A percentile compares a stretch with the other conserved stretches of the same genome.
Conservation (phyloP, 2,888 invertebrate genomes). For the Dexiosoma caninum region DNA sequence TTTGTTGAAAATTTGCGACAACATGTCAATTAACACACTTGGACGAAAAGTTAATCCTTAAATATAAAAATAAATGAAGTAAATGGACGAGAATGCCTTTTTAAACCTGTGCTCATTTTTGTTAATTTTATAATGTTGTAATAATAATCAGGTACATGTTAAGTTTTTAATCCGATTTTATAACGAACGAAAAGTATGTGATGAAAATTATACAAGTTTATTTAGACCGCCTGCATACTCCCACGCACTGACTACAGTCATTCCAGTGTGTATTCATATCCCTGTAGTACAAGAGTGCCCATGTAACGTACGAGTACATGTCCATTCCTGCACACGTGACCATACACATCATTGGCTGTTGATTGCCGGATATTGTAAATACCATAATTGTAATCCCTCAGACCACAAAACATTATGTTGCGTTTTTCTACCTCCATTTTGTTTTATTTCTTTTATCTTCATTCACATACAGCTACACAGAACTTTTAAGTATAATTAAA, state of each 20-base stretch:
- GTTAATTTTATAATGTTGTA: constrained; percentile 17
- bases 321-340: constrained; percentile 29
- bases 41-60: constrained; percentile 52
- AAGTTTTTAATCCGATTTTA: constrained; percentile 60
- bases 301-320: background rate
- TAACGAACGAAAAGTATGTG: constrained; percentile 31
- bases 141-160: background rate
- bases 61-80: too few species aligned
- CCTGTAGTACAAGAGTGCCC: background rate
- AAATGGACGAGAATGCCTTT: background rate
- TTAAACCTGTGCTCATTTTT: background rate
- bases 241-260: background rate
- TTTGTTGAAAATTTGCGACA: constrained; percentile 45
- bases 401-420: constrained; percentile 54
- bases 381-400: constrained; percentile 58
- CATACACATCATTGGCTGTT: constrained; percentile 44
- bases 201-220: constrained; percentile 41
- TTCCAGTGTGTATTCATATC: too few species aligned
- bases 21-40: constrained; percentile 55
- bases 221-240: background rate
- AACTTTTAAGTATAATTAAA: background rate
- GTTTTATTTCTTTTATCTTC: background rate
- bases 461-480: background rate
- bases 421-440: background rate
- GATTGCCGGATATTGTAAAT: constrained; percentile 62